Conservation (phyloP, 2,888 invertebrate genomes). For the Gastracanthus pulcherrimus region DNA sequence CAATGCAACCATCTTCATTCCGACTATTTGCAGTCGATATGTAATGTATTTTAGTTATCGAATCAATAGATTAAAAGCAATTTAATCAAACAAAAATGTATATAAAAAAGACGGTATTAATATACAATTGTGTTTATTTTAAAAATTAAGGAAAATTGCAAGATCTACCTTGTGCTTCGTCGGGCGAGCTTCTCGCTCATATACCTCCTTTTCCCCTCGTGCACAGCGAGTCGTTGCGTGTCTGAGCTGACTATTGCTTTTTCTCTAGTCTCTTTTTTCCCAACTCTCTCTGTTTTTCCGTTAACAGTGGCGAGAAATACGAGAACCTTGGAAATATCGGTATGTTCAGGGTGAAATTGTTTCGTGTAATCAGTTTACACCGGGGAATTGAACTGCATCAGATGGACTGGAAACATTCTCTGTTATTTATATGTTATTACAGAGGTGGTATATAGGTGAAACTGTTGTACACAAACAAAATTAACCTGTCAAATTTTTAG, state of each 20-base stretch:
- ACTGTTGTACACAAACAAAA: too few species aligned
- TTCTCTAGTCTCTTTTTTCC: background rate
- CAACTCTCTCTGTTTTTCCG: constrained; percentile 20
- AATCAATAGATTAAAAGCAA: background rate
- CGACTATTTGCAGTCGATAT: too few species aligned
- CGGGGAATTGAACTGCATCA: constrained; percentile 14
- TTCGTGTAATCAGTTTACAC: constrained; percentile 46
- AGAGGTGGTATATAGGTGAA: too few species aligned
- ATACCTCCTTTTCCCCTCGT: background rate
- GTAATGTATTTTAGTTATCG: too few species aligned
- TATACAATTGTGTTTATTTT: background rate
- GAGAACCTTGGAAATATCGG: constrained; percentile 29
- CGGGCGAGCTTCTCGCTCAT: background rate
- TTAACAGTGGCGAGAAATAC: constrained; percentile 23
- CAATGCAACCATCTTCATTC: too few species aligned
- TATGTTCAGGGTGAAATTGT: constrained; percentile 25
- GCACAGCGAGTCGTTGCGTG: constrained; percentile 9
- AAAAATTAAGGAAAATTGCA: background rate
- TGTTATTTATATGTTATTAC: too few species aligned
- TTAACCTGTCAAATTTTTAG: too few species aligned
- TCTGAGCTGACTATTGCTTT: background rate
- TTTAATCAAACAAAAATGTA: too few species aligned
- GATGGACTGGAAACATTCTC: background rate
- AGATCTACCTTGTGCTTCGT: background rate
- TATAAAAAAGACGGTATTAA: too few species aligned